A percentile compares a stretch with the other conserved stretches of the same genome.
These are phyloP conservation scores for Leptobrachium ailaonicum DNA, from an alignment of 2,113 vertebrate species.

Conservation along the genomic window DNA sequence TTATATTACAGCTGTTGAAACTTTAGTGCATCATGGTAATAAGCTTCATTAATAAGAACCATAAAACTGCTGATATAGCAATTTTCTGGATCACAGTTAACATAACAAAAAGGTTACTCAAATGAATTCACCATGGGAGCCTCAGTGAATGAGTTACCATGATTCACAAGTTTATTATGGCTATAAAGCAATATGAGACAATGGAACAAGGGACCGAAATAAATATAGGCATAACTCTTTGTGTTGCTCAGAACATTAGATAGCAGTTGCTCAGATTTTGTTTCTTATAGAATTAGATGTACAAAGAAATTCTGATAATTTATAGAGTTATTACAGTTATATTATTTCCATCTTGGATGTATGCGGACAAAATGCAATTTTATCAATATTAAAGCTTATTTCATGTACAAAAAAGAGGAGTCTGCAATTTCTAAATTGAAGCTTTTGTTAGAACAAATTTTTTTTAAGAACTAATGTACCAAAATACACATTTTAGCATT, in stretches of 20 bases:
- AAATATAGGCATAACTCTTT: constrained; percentile 58
- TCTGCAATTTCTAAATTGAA: no score
- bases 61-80: constrained; percentile 73
- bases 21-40: constrained; percentile 66
- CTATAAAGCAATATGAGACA: constrained; percentile 71
- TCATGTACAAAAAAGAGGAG: no score
- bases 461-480: no score
- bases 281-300: no score
- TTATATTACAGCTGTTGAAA: constrained; percentile 70
- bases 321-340: no score
- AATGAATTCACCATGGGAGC: constrained; percentile 66
- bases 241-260: constrained; percentile 61
- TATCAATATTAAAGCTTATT: no score
- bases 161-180: constrained; percentile 74
- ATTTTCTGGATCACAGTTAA: constrained; percentile 66
- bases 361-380: no score
- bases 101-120: constrained; percentile 72
- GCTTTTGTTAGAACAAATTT: no score
- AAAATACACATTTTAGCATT: no score
- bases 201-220: constrained; percentile 59
- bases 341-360: no score
- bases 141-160: constrained; percentile 66
- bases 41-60: constrained; percentile 67
- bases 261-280: neutral
- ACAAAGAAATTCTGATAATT: no score